These are phyloP conservation scores for Lindbergichthys nudifrons DNA, from an alignment of 2,797 vertebrate species.

Conservation along the genomic window DNA sequence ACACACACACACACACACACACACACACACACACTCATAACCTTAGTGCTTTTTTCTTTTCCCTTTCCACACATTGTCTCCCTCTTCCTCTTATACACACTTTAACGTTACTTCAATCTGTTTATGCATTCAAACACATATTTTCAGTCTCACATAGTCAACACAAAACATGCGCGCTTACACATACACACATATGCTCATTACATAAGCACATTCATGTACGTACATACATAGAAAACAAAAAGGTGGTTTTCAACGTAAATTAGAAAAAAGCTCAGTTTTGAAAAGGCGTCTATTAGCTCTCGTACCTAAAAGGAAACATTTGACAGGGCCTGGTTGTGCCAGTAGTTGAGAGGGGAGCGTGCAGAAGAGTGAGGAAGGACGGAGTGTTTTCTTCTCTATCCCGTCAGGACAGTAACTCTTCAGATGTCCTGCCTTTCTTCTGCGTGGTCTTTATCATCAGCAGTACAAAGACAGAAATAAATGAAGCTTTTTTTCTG, in stretches of 20 bases:
- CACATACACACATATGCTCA: constrained; percentile 24
- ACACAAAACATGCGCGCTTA: constrained; percentile 33
- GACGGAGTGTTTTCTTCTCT: constrained; percentile 77
- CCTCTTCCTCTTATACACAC: constrained; percentile 23
- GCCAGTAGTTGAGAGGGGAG: constrained; percentile 84
- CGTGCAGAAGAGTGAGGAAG: constrained; percentile 77
- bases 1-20: not conserved
- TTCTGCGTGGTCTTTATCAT: constrained; percentile 81
- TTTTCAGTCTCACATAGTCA: constrained; percentile 29
- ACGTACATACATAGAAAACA: constrained; percentile 80
- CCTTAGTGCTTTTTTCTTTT: constrained; percentile 73
- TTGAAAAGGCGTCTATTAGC: constrained; percentile 78
- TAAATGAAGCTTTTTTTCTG: constrained; percentile 70
- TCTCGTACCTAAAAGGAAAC: constrained; percentile 83
- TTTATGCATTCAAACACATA: constrained; percentile 41
- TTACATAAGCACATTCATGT: constrained; percentile 61
- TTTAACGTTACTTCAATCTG: constrained; percentile 45
- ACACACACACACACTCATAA: constrained; percentile 49
- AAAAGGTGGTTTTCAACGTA: constrained; percentile 84
- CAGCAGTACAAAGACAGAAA: constrained; percentile 91
- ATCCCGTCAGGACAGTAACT: constrained; percentile 72
- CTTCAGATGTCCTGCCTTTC: constrained; percentile 62
- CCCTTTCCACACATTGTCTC: constrained; percentile 28
- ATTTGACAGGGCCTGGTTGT: constrained; percentile 69
- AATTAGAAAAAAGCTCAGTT: constrained; percentile 86